phyloP scores from a whole-genome alignment of 1,140 invertebrate genomes.

The Popillia japonica region DNA sequence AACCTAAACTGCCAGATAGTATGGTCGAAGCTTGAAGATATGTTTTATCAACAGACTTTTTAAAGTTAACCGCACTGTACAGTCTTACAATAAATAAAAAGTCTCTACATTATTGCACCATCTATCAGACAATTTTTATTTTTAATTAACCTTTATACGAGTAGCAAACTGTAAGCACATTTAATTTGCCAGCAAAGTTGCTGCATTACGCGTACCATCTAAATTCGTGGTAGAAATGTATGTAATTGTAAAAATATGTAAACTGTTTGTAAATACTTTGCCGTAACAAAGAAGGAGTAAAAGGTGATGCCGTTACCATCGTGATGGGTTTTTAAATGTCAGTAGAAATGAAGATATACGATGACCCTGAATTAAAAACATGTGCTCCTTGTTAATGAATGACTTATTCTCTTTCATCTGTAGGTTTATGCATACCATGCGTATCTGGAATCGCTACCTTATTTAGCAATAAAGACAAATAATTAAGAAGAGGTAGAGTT shows the following conservation, averaged over 20 bases:
- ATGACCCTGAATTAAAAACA: slow-evolving; percentile 15
- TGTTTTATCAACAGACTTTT: no score
- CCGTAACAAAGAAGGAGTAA: slow-evolving; percentile 16
- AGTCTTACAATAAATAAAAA: no score
- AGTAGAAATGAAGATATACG: slow-evolving; percentile 8
- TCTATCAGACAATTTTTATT: no score
- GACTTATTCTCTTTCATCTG: not conserved
- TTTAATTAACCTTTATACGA: no score
- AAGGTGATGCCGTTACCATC: slow-evolving; percentile 32
- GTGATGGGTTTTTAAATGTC: slow-evolving; percentile 31
- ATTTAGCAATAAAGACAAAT: not conserved
- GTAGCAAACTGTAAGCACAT: no score
- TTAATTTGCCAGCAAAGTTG: no score
- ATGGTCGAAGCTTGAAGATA: no score
- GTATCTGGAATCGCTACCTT: not conserved
- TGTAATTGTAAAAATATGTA: slow-evolving; percentile 28
- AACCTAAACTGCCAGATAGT: no score
- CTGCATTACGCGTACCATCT: not conserved
- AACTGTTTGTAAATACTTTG: not conserved
- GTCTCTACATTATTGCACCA: no score
- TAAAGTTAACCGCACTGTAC: no score
- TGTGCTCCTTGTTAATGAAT: slow-evolving; percentile 31
- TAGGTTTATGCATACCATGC: not conserved
- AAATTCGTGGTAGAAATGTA: not conserved
- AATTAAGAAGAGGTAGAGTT: not conserved